phyloP scores from a whole-genome alignment of 2,113 vertebrate genomes.

The Caranx ignobilis region DNA sequence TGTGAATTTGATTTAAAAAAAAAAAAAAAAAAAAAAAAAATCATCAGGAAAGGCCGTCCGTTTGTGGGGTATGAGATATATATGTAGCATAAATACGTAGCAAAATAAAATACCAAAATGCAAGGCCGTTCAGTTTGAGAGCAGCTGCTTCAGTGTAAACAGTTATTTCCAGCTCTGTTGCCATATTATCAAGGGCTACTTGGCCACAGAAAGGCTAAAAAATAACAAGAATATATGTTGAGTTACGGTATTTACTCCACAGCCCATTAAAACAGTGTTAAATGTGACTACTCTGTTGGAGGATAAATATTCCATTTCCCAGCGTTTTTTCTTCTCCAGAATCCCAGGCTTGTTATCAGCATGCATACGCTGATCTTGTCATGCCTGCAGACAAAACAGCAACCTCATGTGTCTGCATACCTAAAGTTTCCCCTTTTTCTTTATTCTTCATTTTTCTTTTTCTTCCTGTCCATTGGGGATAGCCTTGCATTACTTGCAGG shows the following conservation, averaged over 20 bases:
- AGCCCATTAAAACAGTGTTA: constrained; percentile 22
- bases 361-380: constrained; percentile 32
- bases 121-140: constrained; percentile 15
- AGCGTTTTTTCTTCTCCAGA: constrained; percentile 35
- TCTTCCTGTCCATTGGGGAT: constrained; percentile 36
- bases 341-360: constrained; percentile 58
- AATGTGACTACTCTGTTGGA: constrained; percentile 38
- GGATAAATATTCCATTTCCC: constrained; percentile 43
- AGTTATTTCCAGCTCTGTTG: constrained; percentile 25
- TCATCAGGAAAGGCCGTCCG: not conserved
- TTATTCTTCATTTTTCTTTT: constrained; percentile 35
- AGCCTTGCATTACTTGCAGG: constrained; percentile 36
- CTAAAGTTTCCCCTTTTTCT: constrained; percentile 35
- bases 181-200: constrained; percentile 13
- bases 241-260: constrained; percentile 23
- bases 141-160: constrained; percentile 29
- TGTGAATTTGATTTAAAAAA: not conserved
- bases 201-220: not conserved
- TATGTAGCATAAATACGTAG: not conserved
- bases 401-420: constrained; percentile 33
- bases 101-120: not conserved
- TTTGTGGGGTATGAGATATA: not conserved
- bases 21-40: not conserved
- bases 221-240: not conserved
- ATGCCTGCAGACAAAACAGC: constrained; percentile 57